Base-by-base conservation (phyloP, 2,888 invertebrate species). In the Andrena fulva region DNA sequence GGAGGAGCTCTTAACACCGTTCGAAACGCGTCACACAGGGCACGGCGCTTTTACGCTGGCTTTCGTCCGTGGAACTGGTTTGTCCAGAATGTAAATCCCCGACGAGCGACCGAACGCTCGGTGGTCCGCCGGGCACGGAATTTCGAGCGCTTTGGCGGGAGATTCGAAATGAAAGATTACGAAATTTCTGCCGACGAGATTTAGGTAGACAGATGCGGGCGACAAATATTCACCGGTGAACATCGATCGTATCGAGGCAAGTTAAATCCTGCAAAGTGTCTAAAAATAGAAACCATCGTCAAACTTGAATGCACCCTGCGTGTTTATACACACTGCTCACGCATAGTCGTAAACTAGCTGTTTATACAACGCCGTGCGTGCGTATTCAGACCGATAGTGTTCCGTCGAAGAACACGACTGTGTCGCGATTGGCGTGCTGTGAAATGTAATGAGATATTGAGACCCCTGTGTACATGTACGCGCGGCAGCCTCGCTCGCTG, bases 1-100 rank as follows among this genome's bases (percentile, higher is more conserved):
- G 59, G 64, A 62, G 63, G 42, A 69, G 72, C 56, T 71, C 63
- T 78, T 84, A 79, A 83, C 79, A 75, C 75, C 72, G 66, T 76
- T 72, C 56, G 71, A 69, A 35, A 71, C 48, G 48, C 66, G 62
- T 29, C 60, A 29, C 67, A 27, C 27, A 35, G 6, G 70, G 29
- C 50, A 35, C 50, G 48, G 33, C 31, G 52, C 54, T 52, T 63
- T 72, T 71, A 29, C 70, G 71, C 71, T 20, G 63, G 8, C 16
- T 77, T 68, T 59, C 60, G 71, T 48, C 66, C 66, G 60, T 68
- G 66, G 31, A 82, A 80, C 82, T 82, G 81, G 81, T 80, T 82
- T 82, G 75, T 70, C 82, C 80, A 50, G 82, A 80, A 80, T 81
- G 50, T 56, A 35, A 80, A 60, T 62, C n/a, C 50, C 50, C 29